These are phyloP conservation scores for Campoplex capitator DNA, from an alignment of 2,888 invertebrate species.

Conservation along the genomic window DNA sequence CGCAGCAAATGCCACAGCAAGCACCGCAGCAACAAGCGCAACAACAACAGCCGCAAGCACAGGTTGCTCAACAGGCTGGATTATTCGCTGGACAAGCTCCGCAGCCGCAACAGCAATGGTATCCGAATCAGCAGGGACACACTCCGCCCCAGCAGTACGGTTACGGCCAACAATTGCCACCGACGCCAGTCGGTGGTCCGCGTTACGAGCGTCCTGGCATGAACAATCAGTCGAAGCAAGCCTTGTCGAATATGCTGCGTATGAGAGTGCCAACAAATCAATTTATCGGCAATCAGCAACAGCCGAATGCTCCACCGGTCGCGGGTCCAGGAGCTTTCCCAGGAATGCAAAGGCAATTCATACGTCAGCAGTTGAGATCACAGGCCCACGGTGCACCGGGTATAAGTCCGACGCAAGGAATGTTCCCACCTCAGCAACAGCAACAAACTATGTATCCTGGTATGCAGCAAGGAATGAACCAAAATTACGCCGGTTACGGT, in stretches of 20 bases:
- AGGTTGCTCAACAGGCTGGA: constrained; percentile 81
- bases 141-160: constrained; percentile 83
- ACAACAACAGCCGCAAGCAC: constrained; percentile 77
- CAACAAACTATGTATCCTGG: constrained; percentile 79
- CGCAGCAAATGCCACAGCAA: constrained; percentile 71
- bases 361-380: constrained; percentile 82
- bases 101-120: constrained; percentile 85
- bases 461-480: constrained; percentile 85
- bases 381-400: constrained; percentile 83
- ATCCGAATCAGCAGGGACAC: constrained; percentile 81
- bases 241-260: constrained; percentile 93
- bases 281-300: constrained; percentile 83
- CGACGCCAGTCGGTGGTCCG: constrained; percentile 79
- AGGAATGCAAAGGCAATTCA: constrained; percentile 84
- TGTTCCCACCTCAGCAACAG: constrained; percentile 85
- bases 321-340: constrained; percentile 82
- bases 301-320: constrained; percentile 77
- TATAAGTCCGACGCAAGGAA: constrained; percentile 84
- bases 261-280: constrained; percentile 89
- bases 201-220: constrained; percentile 85
- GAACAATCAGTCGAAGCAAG: constrained; percentile 92
- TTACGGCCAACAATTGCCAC: constrained; percentile 85
- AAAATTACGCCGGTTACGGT: constrained; percentile 88
- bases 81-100: constrained; percentile 85
- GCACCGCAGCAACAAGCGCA: constrained; percentile 81